Percentiles rank a stretch among this genome's conserved stretches.
Conservation (phyloP, 1,140 invertebrate genomes). For the Drosophila melanica region DNA sequence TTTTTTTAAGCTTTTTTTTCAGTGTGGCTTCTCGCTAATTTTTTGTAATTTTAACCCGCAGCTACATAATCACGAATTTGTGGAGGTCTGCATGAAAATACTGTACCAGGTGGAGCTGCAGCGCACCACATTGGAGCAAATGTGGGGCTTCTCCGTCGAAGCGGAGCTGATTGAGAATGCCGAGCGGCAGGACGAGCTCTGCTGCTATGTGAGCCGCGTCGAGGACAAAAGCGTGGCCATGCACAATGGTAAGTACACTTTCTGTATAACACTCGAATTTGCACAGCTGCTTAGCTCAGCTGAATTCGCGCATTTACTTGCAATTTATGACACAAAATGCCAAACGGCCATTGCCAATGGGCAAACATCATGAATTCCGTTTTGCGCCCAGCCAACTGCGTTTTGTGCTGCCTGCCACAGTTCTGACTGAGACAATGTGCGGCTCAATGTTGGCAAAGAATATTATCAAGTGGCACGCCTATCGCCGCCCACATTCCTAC, state of each 20-base stretch:
- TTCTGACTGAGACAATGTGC: conserved; percentile 54
- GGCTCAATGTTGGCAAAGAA: conserved; percentile 58
- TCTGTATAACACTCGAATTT: conserved; percentile 11
- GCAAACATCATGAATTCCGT: not conserved
- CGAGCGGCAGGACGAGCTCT: conserved; percentile 97
- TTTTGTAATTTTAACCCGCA: conserved; percentile 83
- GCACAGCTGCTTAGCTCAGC: conserved; percentile 33
- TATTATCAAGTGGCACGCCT: conserved; percentile 65
- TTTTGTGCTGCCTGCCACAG: not conserved
- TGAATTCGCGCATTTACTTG: conserved; percentile 27
- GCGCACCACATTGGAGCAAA: conserved; percentile 93
- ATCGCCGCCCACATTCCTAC: not conserved
- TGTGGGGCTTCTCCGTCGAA: conserved; percentile 99
- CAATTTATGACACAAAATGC: conserved; percentile 29
- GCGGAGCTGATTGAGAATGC: conserved; percentile 98
- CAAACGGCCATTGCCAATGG: conserved; percentile 18
- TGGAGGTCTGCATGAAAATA: conserved; percentile 98
- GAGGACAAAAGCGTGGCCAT: conserved; percentile 97
- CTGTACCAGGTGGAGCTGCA: conserved; percentile 98
- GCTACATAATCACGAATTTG: conserved; percentile 97
- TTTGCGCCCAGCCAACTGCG: conserved; percentile 5
- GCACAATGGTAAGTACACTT: conserved; percentile 91
- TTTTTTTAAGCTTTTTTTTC: conserved; percentile 20
- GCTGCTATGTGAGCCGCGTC: conserved; percentile 97
- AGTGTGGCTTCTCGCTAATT: conserved; percentile 55